Percentiles rank a stretch among this genome's conserved stretches.
Evolutionary conservation across 2,888 invertebrate species (phyloP).

Genomic region (Catocala sponsa): DNA sequence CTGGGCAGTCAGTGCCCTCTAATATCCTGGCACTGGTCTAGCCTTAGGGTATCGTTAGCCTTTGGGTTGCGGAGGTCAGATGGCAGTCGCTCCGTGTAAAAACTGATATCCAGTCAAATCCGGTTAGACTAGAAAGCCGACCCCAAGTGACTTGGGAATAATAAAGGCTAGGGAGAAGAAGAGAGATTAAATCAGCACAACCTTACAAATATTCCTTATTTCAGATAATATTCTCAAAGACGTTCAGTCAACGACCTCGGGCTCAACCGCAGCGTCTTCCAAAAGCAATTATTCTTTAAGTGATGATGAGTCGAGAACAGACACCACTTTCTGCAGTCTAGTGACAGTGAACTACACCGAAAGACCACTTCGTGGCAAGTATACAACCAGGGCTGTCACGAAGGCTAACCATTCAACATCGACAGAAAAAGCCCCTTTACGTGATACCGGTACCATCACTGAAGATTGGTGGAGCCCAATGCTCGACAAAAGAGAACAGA

Average conservation of each 20-base stretch:
- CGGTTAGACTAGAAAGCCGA: too few species aligned
- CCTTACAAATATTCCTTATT: too few species aligned
- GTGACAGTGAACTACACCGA: conserved; percentile 51
- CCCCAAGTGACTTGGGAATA: too few species aligned
- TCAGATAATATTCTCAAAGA: neutral
- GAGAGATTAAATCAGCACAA: too few species aligned
- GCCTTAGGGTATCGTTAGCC: too few species aligned
- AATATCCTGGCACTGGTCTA: too few species aligned
- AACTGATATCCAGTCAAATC: too few species aligned
- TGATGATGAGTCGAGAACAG: conserved; percentile 4
- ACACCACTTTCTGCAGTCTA: conserved; percentile 51
- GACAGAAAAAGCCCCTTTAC: conserved; percentile 51
- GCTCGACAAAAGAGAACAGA: conserved; percentile 52
- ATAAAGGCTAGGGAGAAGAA: too few species aligned
- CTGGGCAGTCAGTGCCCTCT: too few species aligned
- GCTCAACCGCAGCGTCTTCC: neutral
- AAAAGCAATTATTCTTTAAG: neutral
- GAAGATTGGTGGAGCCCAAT: conserved; percentile 77
- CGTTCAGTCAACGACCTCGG: neutral
- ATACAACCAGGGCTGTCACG: conserved; percentile 44
- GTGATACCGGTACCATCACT: conserved; percentile 66
- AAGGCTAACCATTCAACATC: conserved; percentile 61
- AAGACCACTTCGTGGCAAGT: conserved; percentile 19
- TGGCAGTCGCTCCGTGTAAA: too few species aligned
- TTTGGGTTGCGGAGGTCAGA: too few species aligned